Conservation (phyloP, 1,140 invertebrate species). For the Neocloeon triangulifer region DNA sequence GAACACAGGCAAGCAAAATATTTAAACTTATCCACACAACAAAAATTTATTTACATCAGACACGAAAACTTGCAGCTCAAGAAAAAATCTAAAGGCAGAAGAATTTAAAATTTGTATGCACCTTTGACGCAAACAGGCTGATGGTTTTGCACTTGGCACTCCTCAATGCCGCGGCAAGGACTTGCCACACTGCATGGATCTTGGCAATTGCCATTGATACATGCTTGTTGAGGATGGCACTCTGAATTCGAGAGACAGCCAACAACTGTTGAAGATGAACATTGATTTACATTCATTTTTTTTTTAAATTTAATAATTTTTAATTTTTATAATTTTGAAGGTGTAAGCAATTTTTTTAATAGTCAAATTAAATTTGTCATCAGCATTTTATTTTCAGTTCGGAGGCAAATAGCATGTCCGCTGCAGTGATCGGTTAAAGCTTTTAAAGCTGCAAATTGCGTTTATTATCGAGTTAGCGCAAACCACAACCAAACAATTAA, state of each 20-base stretch:
- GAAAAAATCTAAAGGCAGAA: conserved; percentile 3
- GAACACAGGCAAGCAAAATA: neutral
- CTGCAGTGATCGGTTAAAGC: too few relatives aligned
- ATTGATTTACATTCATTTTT: conserved; percentile 6
- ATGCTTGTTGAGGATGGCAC: conserved; percentile 50
- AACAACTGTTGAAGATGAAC: conserved; percentile 23
- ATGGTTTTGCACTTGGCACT: conserved; percentile 54
- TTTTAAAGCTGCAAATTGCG: too few relatives aligned
- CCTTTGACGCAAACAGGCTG: conserved; percentile 55
- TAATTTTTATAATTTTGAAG: too few relatives aligned
- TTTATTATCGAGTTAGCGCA: too few relatives aligned
- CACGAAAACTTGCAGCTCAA: neutral
- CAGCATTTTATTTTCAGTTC: too few relatives aligned
- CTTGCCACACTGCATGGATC: conserved; percentile 46
- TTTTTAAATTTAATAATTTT: conserved; percentile 4
- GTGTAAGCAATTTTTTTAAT: too few relatives aligned
- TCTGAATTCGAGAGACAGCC: conserved; percentile 42
- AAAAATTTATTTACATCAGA: conserved; percentile 3
- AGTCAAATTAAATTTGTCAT: too few relatives aligned
- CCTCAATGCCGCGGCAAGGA: conserved; percentile 36
- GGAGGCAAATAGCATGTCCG: too few relatives aligned
- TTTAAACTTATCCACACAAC: conserved; percentile 3
- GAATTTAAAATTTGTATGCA: conserved; percentile 17
- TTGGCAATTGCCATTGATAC: conserved; percentile 47
- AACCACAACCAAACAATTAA: too few relatives aligned